Evolutionary conservation across 2,113 vertebrate genomes (phyloP).

Genomic region (Lagopus leucura): DNA sequence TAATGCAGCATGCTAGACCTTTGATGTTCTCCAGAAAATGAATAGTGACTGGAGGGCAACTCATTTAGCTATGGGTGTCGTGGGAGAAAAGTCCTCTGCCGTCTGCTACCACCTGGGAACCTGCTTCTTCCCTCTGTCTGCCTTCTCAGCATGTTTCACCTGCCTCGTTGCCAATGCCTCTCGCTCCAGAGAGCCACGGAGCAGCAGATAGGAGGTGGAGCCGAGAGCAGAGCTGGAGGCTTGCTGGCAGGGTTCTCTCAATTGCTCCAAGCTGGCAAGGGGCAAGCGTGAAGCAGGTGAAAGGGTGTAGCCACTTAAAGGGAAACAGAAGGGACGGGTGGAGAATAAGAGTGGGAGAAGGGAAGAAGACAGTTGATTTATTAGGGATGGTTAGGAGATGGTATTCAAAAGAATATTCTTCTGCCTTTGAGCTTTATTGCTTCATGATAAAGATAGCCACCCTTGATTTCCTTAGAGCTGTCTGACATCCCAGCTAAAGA

Average conservation of each 20-base stretch:
- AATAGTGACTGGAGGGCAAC: slow-evolving; percentile 63
- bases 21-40: slow-evolving; percentile 61
- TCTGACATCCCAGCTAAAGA: background rate
- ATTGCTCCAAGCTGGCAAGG: slow-evolving; percentile 47
- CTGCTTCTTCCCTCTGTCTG: background rate
- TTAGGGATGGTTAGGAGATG: slow-evolving; percentile 23
- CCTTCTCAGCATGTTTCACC: background rate
- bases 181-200: background rate
- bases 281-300: slow-evolving; percentile 51
- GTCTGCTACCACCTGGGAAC: slow-evolving; percentile 39
- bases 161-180: background rate
- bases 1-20: slow-evolving; percentile 35
- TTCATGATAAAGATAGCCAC: slow-evolving; percentile 11
- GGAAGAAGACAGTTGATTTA: slow-evolving; percentile 27
- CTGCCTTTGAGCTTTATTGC: slow-evolving; percentile 29
- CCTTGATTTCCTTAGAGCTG: slow-evolving; percentile 17
- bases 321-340: background rate
- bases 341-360: slow-evolving; percentile 52
- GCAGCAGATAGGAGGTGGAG: slow-evolving; percentile 13
- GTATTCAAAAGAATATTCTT: background rate
- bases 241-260: slow-evolving; percentile 4
- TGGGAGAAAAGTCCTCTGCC: slow-evolving; percentile 52
- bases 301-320: slow-evolving; percentile 33
- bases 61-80: slow-evolving; percentile 32
- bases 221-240: background rate